Conservation (phyloP, 2,888 invertebrate genomes). For the Amphipoea lucens region DNA sequence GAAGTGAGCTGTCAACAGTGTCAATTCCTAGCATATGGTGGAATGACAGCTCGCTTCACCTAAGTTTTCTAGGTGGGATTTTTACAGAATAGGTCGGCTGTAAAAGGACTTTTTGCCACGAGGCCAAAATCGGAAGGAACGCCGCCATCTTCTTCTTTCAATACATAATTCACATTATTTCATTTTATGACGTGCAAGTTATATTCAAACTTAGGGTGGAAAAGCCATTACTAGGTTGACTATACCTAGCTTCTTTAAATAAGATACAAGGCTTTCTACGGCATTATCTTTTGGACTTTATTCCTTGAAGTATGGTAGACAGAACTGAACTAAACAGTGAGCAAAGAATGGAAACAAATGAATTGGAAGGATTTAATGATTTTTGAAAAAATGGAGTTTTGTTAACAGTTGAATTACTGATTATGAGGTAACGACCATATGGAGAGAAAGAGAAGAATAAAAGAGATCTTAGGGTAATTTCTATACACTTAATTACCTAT, state of each 20-base stretch:
- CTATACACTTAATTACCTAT: no score
- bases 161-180: not conserved
- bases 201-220: not conserved
- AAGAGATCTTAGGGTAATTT: not conserved
- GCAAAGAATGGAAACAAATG: not conserved
- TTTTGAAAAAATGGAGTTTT: not conserved
- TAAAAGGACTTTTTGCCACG: not conserved
- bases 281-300: constrained; percentile 26
- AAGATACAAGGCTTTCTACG: not conserved
- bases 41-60: no score
- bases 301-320: not conserved
- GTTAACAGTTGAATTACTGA: not conserved
- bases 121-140: not conserved
- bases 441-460: not conserved
- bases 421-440: not conserved
- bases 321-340: not conserved
- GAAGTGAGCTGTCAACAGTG: no score
- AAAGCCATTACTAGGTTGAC: not conserved
- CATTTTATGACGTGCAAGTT: not conserved
- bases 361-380: not conserved
- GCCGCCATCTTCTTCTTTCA: not conserved
- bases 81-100: no score
- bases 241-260: not conserved
- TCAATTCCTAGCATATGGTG: no score
- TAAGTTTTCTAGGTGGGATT: no score